These are phyloP conservation scores for Tanaodytes sp. DNA, from an alignment of 2,888 invertebrate species.

Conservation along the genomic window DNA sequence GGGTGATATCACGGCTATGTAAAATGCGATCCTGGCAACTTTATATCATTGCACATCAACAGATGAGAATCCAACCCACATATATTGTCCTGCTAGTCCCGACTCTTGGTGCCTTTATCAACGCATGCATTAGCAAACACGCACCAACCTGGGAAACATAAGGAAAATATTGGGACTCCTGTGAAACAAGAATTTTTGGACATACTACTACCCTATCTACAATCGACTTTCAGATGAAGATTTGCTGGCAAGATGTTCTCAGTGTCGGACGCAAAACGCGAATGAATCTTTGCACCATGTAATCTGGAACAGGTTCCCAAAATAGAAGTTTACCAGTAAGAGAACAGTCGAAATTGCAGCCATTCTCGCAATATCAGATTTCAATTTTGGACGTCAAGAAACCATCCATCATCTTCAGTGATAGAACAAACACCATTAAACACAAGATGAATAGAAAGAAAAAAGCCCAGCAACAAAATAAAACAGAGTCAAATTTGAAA, in stretches of 20 bases:
- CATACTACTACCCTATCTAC: slow-evolving; percentile 4
- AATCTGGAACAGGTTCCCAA: slow-evolving; percentile 1
- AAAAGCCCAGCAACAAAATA: not conserved
- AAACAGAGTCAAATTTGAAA: not conserved
- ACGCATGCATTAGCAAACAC: not conserved
- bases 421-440: not conserved
- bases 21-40: too few relatives aligned
- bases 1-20: too few relatives aligned
- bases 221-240: slow-evolving; percentile 7
- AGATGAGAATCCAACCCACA: too few relatives aligned
- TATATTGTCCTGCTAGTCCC: too few relatives aligned
- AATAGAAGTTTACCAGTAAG: slow-evolving; percentile 4
- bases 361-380: slow-evolving; percentile 5
- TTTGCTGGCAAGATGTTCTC: slow-evolving; percentile 7
- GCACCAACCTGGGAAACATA: slow-evolving; percentile 1
- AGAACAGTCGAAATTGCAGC: slow-evolving; percentile 5
- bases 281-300: slow-evolving; percentile 8
- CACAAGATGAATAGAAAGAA: not conserved
- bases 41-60: too few relatives aligned
- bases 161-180: slow-evolving; percentile 7
- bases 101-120: slow-evolving; percentile 19
- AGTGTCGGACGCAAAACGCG: slow-evolving; percentile 4
- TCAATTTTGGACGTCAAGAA: slow-evolving; percentile 3
- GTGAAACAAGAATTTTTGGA: slow-evolving; percentile 3
- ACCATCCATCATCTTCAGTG: not conserved